These are phyloP conservation scores for Epinephelus malabaricus DNA, from an alignment of 2,797 vertebrate species.

Conservation along the genomic window DNA sequence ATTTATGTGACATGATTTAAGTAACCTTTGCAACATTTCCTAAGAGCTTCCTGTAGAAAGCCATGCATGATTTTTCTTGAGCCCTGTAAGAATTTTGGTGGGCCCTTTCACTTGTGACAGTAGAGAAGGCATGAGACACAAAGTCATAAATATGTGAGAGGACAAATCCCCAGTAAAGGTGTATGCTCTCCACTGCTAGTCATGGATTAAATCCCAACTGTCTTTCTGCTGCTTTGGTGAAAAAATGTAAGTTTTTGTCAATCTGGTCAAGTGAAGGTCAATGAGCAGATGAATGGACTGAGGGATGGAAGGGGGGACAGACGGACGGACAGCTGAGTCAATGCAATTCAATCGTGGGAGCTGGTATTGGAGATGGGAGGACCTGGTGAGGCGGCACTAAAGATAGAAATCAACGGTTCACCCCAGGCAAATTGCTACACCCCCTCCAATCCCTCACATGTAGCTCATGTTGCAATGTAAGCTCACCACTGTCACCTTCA, in stretches of 20 bases:
- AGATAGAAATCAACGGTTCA: constrained; percentile 73
- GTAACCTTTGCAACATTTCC: too few relatives aligned
- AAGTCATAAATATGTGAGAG: not conserved
- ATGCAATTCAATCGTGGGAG: constrained; percentile 82
- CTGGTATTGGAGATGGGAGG: constrained; percentile 61
- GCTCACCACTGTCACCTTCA: constrained; percentile 17
- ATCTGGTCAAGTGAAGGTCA: constrained; percentile 1
- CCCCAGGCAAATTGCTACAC: not conserved
- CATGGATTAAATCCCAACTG: not conserved
- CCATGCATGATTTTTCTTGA: too few relatives aligned
- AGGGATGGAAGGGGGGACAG: constrained; percentile 21
- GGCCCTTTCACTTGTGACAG: not conserved
- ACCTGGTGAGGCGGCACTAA: constrained; percentile 71
- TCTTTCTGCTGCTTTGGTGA: not conserved
- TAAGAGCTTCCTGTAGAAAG: too few relatives aligned
- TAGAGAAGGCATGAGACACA: not conserved
- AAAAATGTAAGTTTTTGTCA: not conserved
- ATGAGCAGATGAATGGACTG: constrained; percentile 39
- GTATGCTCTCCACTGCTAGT: too few relatives aligned
- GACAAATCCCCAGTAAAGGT: not conserved
- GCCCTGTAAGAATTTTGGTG: too few relatives aligned
- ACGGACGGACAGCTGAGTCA: constrained; percentile 80
- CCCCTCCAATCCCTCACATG: constrained; percentile 18
- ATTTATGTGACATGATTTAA: not conserved
- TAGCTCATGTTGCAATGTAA: constrained; percentile 65